Conservation (phyloP, 2,888 invertebrate species). For the Eueremaeus valkanovi region DNA sequence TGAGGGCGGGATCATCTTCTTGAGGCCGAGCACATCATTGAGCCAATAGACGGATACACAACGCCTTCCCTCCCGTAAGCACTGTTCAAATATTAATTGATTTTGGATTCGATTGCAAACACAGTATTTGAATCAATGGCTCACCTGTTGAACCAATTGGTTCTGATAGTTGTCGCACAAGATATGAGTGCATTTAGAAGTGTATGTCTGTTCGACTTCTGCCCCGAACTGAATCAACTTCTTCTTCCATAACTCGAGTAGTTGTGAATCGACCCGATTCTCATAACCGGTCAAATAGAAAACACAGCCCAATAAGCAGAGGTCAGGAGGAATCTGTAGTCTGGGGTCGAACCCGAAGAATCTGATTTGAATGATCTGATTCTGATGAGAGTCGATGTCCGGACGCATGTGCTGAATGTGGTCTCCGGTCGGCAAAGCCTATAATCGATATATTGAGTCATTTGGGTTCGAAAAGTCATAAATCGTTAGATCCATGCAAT, state of each 20-base stretch:
- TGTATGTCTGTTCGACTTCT: slow-evolving; percentile 78
- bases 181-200: slow-evolving; percentile 82
- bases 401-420: not conserved
- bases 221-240: slow-evolving; percentile 69
- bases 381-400: not conserved
- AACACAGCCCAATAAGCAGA: slow-evolving; percentile 86
- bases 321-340: slow-evolving; percentile 68
- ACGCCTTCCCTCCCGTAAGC: slow-evolving; percentile 62
- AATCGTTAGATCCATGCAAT: slow-evolving; percentile 19
- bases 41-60: slow-evolving; percentile 84
- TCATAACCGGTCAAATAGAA: slow-evolving; percentile 84
- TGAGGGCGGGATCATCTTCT: slow-evolving; percentile 86
- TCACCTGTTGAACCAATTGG: slow-evolving; percentile 78
- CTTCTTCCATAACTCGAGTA: slow-evolving; percentile 46
- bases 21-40: slow-evolving; percentile 79
- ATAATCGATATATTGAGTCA: not conserved
- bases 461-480: not conserved
- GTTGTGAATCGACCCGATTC: slow-evolving; percentile 50
- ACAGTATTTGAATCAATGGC: slow-evolving; percentile 15
- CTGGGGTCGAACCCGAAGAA: slow-evolving; percentile 92
- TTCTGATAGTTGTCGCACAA: slow-evolving; percentile 85
- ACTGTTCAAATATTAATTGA: too few species aligned
- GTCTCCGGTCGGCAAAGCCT: slow-evolving; percentile 34
- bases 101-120: slow-evolving; percentile 42
- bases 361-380: slow-evolving; percentile 33